Evolutionary conservation across 2,113 vertebrate species (phyloP).

Genomic region (Gallinago paraguaiae): DNA sequence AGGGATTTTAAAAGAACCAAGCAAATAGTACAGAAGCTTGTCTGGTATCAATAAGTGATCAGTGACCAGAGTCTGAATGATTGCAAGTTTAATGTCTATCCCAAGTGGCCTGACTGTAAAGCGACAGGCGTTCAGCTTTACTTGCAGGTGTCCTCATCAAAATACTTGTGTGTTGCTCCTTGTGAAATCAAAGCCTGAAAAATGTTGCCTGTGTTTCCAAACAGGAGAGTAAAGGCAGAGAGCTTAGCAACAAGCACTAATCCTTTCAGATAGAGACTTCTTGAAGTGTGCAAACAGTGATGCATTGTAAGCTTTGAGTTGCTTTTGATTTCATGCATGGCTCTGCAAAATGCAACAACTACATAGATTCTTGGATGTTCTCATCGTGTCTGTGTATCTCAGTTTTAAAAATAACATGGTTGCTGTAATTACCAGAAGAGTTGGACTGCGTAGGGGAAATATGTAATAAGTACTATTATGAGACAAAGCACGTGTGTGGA

Average conservation of each 20-base stretch:
- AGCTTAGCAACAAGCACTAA: neutral
- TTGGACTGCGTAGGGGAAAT: neutral
- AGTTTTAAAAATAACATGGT: neutral
- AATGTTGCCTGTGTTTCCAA: neutral
- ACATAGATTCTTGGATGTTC: accelerated
- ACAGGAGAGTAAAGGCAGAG: neutral
- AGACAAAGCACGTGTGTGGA: neutral
- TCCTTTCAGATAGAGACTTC: neutral
- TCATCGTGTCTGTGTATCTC: neutral
- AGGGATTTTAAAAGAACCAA: neutral
- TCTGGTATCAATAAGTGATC: neutral
- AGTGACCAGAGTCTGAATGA: accelerated
- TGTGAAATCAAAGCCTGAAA: neutral
- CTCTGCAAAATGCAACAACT: neutral
- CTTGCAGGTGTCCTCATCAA: accelerated
- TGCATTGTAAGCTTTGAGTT: neutral
- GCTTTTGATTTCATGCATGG: neutral
- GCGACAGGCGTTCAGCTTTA: neutral
- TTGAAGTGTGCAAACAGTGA: neutral
- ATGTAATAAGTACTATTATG: neutral
- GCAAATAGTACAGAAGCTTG: neutral
- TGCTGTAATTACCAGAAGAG: neutral
- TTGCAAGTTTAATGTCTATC: accelerated
- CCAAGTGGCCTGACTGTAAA: neutral
- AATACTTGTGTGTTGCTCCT: neutral